phyloP scores from a whole-genome alignment of 2,888 invertebrate genomes.

The Apantesis nais region DNA sequence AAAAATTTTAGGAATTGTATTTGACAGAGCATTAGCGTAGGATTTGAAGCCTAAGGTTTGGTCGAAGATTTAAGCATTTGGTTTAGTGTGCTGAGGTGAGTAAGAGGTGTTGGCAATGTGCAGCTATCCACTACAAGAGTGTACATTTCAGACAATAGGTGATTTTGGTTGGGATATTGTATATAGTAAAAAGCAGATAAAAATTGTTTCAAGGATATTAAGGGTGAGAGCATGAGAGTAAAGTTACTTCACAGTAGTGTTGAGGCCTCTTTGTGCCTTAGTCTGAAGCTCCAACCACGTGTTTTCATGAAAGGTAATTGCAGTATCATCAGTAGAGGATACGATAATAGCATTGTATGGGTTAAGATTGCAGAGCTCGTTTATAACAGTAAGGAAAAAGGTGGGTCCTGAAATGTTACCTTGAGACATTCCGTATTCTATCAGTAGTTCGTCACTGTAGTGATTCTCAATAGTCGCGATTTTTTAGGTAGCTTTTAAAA shows the following conservation, averaged over 20 bases:
- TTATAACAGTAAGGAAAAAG: not conserved
- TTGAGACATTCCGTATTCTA: not conserved
- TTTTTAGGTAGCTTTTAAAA: not conserved
- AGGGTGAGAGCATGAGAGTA: no score
- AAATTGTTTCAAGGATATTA: not conserved
- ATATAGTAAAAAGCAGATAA: not conserved
- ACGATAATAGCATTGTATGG: no score
- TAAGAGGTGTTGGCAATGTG: no score
- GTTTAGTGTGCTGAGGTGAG: no score
- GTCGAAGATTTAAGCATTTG: no score
- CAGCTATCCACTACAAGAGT: no score
- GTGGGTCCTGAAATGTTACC: not conserved
- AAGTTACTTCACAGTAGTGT: not conserved
- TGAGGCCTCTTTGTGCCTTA: not conserved
- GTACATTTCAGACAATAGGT: no score
- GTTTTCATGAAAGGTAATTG: not conserved
- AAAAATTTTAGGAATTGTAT: no score
- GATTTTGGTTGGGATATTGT: not conserved
- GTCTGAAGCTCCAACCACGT: not conserved
- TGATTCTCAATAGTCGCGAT: not conserved
- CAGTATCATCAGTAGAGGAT: no score
- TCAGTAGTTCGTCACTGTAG: not conserved
- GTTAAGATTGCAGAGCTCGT: not conserved
- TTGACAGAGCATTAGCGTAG: no score
- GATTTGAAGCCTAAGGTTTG: no score